Evolutionary conservation across 2,113 vertebrate genomes (phyloP), one percentile per base, ranked within the genome.

Genomic region (Catharus bicknelli): DNA sequence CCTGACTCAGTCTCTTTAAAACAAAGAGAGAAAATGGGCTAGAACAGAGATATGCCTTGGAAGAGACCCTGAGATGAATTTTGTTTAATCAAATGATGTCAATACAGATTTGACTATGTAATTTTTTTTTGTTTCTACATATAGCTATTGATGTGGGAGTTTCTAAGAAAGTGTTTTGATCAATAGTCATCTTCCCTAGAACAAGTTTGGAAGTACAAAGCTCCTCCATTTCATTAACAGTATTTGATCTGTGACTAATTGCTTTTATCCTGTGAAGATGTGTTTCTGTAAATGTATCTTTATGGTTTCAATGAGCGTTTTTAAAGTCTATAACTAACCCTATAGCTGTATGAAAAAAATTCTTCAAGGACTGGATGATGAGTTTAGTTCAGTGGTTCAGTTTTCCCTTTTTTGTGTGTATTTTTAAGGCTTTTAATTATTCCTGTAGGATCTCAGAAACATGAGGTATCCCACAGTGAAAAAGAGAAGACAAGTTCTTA

Each of bases 141-240:
- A 82, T 76, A 94, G 82, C 88, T 88, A 30, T 83, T 68, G 75
- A 72, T 95, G 92, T 93, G 90, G 88, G 92, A 91, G 82, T 95
- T 94, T 82, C 62, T 95, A 64, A 90, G 75, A 84, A 91, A 83
- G 70, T 90, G 75, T 90, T 95, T 95, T 95, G 90, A 94, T 93
- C 92, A 90, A 93, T 84, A 94, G 54, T 88, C 78, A 88, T 94
- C 62, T 83, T 91, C 90, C 40, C 67, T 73, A 76, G 85, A 91
- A 90, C 75, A 94, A 61, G 75, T 90, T 87, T 94, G 78, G 83
- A 91, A 90, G 88, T 88, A 95, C 66, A 93, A 83, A 94, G 78
- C 66, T 30, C 57, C 87, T 91, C 70, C 85, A 93, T 90, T 95
- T 90, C 91, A 78, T 87, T 90, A 93, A 67, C 66, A 72, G 82